phyloP scores from a whole-genome alignment of 2,888 invertebrate species.

The Tenthredo distinguenda region DNA sequence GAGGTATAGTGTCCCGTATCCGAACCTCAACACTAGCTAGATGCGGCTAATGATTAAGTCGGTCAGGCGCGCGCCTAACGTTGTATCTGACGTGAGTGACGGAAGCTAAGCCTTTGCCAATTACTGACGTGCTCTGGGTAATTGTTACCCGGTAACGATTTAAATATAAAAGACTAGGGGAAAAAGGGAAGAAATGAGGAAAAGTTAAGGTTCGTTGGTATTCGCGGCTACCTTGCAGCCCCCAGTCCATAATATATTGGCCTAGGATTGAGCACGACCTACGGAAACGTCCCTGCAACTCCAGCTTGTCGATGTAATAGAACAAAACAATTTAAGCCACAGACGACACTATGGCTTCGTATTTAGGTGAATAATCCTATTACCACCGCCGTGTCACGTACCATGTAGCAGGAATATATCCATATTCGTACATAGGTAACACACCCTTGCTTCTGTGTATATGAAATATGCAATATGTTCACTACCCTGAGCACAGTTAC shows the following conservation, averaged over 20 bases:
- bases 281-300: conserved; percentile 24
- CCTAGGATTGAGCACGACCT: conserved; percentile 44
- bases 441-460: background rate
- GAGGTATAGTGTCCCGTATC: background rate
- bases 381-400: conserved; percentile 61
- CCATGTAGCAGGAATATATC: conserved; percentile 24
- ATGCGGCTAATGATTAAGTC: conserved; percentile 40
- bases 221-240: background rate
- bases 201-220: background rate
- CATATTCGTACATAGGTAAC: conserved; percentile 24
- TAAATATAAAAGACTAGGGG: background rate
- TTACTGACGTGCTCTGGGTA: conserved; percentile 44
- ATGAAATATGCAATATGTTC: background rate
- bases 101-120: conserved; percentile 43
- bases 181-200: background rate
- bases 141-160: conserved; percentile 11
- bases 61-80: conserved; percentile 30
- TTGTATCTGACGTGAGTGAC: conserved; percentile 3
- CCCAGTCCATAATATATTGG: background rate
- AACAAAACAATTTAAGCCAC: conserved; percentile 73
- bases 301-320: conserved; percentile 45
- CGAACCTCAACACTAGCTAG: background rate
- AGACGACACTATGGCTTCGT: conserved; percentile 76
- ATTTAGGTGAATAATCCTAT: conserved; percentile 77
- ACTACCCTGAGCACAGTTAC: background rate